Evolutionary conservation across 2,113 vertebrate species (phyloP), one percentile per base, ranked within the genome.

Genomic region (Sylvia atricapilla): DNA sequence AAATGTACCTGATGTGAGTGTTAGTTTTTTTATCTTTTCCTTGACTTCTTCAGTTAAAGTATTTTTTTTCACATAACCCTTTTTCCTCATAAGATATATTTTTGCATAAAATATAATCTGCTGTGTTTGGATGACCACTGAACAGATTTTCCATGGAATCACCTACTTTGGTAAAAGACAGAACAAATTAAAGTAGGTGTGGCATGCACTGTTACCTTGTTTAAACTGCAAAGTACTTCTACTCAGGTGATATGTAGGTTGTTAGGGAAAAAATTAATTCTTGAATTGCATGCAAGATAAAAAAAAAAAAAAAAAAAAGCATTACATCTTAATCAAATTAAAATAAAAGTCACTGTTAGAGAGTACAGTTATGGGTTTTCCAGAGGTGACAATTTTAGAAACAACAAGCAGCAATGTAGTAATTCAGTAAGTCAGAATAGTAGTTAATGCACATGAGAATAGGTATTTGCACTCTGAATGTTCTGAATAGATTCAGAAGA

Each of bases 351-450:
- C 93, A 10, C 5, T 5, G 19, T 73, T 89, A 41, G 47, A 52
- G 22, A 41, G 6, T 22, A 10, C 3, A 66, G 0, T 8, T 80
- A 52, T 1, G 2, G 3, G 1, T 35, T 73, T 25, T 47, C 4
- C 15, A 60, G 33, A 44, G 6, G 6, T 30, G 11, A 7, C 8
- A 15, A 4, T 52, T 79, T 60, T 64, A 73, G 49, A 60, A 88
- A 50, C 1, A 49, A 8, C 7, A 41, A 52, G 0, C 2, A 58
- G 13, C 28, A 68, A 67, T 21, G 15, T 15, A 59, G 8, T 20
- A 49, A 69, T 25, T 7, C 2, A 4, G 1, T 44, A 30, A 67
- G 47, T 66, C 59, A 81, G 7, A 9, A 21, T 6, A 39, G 20
- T 23, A 83, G 35, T 31, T 63, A 80, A 68, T 10, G 13, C 23